These are phyloP conservation scores for Saguinus midas DNA, from an alignment of 2,113 vertebrate species.

Conservation along the genomic window DNA sequence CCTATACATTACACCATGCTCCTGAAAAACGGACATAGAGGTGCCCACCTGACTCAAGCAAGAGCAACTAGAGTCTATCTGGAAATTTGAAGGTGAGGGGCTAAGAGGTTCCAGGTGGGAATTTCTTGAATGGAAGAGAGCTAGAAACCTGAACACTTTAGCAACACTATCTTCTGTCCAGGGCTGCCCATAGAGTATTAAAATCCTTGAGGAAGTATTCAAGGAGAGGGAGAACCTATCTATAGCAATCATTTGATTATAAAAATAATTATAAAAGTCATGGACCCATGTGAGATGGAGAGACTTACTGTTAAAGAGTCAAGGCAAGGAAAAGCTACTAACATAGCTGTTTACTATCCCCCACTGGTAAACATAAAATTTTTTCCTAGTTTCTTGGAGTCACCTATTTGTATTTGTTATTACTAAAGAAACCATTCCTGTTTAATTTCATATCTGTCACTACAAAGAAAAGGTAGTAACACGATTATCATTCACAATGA, in stretches of 20 bases:
- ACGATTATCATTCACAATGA: neutral
- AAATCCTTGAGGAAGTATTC: neutral
- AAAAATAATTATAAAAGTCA: slow-evolving; percentile 22
- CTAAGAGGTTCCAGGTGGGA: neutral
- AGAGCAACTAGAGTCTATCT: neutral
- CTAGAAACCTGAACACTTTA: neutral
- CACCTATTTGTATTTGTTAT: neutral
- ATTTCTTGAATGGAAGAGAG: neutral
- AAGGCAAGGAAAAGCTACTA: neutral
- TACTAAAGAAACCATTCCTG: neutral
- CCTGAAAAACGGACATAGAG: neutral
- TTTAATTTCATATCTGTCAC: neutral
- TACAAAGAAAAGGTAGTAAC: neutral
- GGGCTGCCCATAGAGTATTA: neutral
- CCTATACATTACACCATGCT: neutral
- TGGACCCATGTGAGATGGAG: neutral
- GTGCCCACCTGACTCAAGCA: neutral
- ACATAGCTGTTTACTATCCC: neutral
- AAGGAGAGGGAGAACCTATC: neutral
- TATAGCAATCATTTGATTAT: neutral
- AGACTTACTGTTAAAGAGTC: neutral
- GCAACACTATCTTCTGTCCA: neutral
- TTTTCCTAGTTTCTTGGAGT: neutral
- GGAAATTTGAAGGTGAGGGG: neutral
- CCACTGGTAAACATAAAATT: neutral